Evolutionary conservation across 1,140 invertebrate species (phyloP), one percentile per base, ranked within the genome.

Genomic region (Drosophila saltans): DNA sequence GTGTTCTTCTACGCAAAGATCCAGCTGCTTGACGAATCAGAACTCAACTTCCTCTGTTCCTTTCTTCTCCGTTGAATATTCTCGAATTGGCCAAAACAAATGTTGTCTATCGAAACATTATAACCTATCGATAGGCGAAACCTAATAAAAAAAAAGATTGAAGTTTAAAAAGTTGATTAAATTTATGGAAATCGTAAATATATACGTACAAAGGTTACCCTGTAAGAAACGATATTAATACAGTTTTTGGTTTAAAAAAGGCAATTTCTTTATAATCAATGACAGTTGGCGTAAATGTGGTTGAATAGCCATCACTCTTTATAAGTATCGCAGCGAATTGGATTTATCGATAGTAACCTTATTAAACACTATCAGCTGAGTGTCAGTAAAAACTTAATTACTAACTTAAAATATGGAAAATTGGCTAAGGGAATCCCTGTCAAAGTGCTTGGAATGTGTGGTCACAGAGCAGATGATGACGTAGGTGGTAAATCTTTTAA

Each of bases 391-490:
- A 21, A 52, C 21, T 36, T 9, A 48, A 8, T 5, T 26, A 26
- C 8, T 9, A 9, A 36, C 3, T 36, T 10, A 26, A 28, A 66
- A 59, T 21, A 92, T 92, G 91, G 91, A 92, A 65, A 91, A 91
- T 9, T 92, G 81, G 74, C n/a, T 92, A 2, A 63, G 80, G 56
- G 90, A 91, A 24, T 79, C 86, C 30, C 64, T 92, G 21, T 91
- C 86, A 40, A 89, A 75, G 65, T 93, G 96, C 60, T 91, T 96
- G 66, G 93, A 94, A 63, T 95, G 95, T 81, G 93, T 94, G 69
- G 93, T 95, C 28, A 94, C 94, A 9, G 92, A 94, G 48, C 94
- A 96, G 75, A 93, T 96, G 83, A 94, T 94, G 70, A 80, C 94
- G 95, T 95, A 93, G 90, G 93, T 58, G 26, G 6, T 4, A 5